Evolutionary conservation across 1,140 invertebrate species (phyloP).

Genomic region (Acromyrmex heyeri): DNA sequence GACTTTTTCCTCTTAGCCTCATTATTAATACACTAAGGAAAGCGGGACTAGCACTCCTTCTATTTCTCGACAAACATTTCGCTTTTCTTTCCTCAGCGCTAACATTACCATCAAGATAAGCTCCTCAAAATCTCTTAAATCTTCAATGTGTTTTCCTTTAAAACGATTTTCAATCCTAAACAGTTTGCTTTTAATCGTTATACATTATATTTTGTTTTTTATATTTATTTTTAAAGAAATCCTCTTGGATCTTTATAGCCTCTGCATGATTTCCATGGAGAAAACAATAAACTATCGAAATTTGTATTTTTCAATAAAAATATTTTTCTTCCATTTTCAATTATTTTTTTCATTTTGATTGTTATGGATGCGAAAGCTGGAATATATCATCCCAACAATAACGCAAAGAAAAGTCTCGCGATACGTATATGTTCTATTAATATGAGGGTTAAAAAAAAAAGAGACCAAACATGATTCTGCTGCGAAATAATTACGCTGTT

Average conservation of each 20-base stretch:
- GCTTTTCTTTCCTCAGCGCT: slow-evolving; percentile 52
- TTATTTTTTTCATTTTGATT: neutral
- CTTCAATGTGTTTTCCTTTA: slow-evolving; percentile 41
- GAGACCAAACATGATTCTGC: neutral
- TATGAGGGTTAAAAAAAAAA: neutral
- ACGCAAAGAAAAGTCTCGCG: neutral
- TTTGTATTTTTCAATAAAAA: slow-evolving; percentile 29
- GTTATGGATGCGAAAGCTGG: neutral
- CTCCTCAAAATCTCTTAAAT: slow-evolving; percentile 67
- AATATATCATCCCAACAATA: neutral
- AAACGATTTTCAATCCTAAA: slow-evolving; percentile 46
- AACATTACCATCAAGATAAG: slow-evolving; percentile 71
- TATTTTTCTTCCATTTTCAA: slow-evolving; percentile 37
- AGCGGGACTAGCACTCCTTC: slow-evolving; percentile 16
- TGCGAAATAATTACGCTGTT: slow-evolving; percentile 4
- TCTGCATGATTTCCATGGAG: slow-evolving; percentile 25
- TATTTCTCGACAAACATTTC: slow-evolving; percentile 51
- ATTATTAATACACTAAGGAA: slow-evolving; percentile 71
- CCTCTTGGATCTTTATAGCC: slow-evolving; percentile 36
- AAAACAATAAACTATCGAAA: slow-evolving; percentile 21
- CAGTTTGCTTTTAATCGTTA: slow-evolving; percentile 66
- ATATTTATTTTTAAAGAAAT: slow-evolving; percentile 64
- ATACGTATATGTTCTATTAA: neutral
- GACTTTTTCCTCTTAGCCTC: neutral
- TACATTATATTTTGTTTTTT: slow-evolving; percentile 12